Conservation (phyloP, 2,113 vertebrate species). For the Crotalus viridis region DNA sequence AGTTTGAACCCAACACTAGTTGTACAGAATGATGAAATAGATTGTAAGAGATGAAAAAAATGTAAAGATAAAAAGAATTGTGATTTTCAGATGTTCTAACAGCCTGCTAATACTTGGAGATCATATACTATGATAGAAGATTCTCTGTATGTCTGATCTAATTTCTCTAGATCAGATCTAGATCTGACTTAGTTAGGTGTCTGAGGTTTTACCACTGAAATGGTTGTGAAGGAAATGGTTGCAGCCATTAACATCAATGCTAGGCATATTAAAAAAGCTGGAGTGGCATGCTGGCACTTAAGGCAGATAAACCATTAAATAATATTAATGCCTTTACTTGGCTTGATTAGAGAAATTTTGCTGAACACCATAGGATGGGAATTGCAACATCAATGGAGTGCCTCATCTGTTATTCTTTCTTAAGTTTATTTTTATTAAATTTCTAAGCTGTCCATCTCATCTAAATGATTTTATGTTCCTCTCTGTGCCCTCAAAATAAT, state of each 20-base stretch:
- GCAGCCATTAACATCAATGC: neutral
- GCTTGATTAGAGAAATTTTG: neutral
- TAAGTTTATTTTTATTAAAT: neutral
- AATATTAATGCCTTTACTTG: neutral
- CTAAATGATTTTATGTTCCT: neutral
- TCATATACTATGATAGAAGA: neutral
- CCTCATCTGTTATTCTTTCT: neutral
- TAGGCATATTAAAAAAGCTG: neutral
- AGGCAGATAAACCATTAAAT: neutral
- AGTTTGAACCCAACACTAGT: neutral
- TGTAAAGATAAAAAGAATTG: neutral
- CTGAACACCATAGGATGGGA: neutral
- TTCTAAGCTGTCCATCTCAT: neutral
- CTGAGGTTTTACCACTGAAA: neutral
- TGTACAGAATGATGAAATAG: neutral
- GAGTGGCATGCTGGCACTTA: neutral
- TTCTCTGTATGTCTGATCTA: neutral
- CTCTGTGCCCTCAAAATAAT: neutral
- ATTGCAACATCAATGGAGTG: neutral
- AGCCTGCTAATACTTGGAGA: neutral
- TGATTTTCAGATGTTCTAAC: neutral
- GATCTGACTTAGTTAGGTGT: neutral
- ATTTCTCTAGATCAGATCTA: neutral
- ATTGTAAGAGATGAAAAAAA: neutral
- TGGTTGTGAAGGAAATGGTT: neutral